Conservation (phyloP, 2,888 invertebrate genomes). For the Drepanosiphum platanoidis region DNA sequence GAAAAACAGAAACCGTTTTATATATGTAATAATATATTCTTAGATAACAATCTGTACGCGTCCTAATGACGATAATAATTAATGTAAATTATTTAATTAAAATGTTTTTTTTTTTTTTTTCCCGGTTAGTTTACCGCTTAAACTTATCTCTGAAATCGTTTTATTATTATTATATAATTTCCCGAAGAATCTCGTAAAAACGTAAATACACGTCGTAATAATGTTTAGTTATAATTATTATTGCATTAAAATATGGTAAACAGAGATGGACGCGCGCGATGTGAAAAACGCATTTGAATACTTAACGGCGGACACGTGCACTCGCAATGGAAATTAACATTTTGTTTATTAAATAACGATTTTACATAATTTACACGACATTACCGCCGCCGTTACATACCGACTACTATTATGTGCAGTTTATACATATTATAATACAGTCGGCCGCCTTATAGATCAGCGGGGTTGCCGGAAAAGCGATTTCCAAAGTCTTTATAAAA, state of each 20-base stretch:
- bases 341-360: background rate
- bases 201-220: too few species aligned
- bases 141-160: background rate
- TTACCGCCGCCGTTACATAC: too few species aligned
- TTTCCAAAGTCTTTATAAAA: too few species aligned
- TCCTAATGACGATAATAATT: slow-evolving; percentile 20
- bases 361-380: background rate
- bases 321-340: background rate
- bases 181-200: background rate
- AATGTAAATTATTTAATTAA: slow-evolving; percentile 33
- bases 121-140: background rate
- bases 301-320: background rate
- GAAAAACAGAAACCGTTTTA: too few species aligned
- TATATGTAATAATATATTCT: too few species aligned
- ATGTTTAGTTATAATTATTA: background rate
- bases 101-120: background rate
- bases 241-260: background rate
- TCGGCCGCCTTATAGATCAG: too few species aligned
- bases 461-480: too few species aligned
- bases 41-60: too few species aligned
- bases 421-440: too few species aligned
- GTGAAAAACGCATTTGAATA: background rate
- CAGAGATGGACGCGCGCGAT: background rate
- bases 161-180: background rate
- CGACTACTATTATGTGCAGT: too few species aligned